A percentile compares a stretch with the other conserved stretches of the same genome.
phyloP scores from a whole-genome alignment of 1,140 invertebrate species.

The Cryptotermes secundus region DNA sequence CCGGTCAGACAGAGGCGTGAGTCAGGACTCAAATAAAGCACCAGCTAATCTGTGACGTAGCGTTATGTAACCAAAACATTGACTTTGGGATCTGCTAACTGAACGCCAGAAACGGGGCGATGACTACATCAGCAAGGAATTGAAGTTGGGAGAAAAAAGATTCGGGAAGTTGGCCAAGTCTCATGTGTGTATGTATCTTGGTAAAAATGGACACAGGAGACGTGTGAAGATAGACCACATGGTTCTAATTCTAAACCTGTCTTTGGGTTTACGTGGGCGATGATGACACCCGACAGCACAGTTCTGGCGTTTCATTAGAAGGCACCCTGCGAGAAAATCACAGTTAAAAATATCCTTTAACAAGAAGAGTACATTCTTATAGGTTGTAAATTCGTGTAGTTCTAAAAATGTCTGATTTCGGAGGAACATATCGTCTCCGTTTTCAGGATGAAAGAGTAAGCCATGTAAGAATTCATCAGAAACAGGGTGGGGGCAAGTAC shows the following conservation, averaged over 20 bases:
- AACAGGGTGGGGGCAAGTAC: no score
- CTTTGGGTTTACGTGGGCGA: constrained; percentile 24
- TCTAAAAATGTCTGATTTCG: no score
- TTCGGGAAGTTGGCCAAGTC: background rate
- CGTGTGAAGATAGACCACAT: background rate
- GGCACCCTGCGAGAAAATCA: background rate
- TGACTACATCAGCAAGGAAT: constrained; percentile 28
- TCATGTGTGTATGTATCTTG: background rate
- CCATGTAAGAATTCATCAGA: no score
- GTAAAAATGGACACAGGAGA: background rate
- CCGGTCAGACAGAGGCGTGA: constrained; percentile 20
- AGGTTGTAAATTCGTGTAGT: no score
- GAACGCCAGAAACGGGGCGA: background rate
- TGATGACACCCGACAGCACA: background rate
- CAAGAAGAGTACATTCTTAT: no score
- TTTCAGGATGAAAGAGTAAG: no score
- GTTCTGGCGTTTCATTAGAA: background rate
- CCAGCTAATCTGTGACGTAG: constrained; percentile 31
- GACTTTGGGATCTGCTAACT: background rate
- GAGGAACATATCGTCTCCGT: background rate
- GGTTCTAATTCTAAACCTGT: background rate
- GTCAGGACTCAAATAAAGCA: constrained; percentile 28
- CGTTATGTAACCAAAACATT: constrained; percentile 31
- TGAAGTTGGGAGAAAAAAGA: constrained; percentile 4
- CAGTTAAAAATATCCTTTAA: background rate